phyloP scores from a whole-genome alignment of 1,140 invertebrate genomes.

The Argopecten irradians region DNA sequence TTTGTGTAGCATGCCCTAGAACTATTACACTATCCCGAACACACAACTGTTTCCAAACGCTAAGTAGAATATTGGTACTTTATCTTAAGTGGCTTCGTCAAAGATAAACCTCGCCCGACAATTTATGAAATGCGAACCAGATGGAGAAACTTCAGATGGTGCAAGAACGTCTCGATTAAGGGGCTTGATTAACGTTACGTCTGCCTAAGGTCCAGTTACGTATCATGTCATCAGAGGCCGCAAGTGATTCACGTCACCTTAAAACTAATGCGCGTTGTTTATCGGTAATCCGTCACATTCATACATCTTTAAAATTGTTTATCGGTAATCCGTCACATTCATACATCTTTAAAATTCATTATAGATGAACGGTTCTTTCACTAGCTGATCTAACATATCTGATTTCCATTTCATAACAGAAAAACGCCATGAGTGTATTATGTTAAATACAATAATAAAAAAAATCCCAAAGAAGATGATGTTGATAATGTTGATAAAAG shows the following conservation, averaged over 20 bases:
- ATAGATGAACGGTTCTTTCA: background rate
- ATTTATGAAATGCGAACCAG: constrained; percentile 18
- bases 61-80: constrained; percentile 18
- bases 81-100: constrained; percentile 6
- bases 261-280: background rate
- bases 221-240: background rate
- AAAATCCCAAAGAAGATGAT: background rate
- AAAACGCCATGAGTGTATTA: background rate
- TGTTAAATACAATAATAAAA: background rate
- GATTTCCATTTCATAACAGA: background rate
- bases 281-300: background rate
- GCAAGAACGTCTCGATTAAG: constrained; percentile 20
- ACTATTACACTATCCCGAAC: background rate
- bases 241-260: background rate
- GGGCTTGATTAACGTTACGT: background rate
- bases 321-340: background rate
- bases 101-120: constrained; percentile 14
- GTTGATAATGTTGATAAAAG: background rate
- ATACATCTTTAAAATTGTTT: background rate
- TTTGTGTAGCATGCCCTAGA: background rate
- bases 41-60: background rate
- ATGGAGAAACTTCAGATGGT: constrained; percentile 15
- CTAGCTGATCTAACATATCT: background rate
- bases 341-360: background rate
- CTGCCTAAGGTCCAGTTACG: background rate